A percentile compares a stretch with the other conserved stretches of the same genome.
Conservation (phyloP, 2,797 vertebrate species). For the Hippoglossus hippoglossus region DNA sequence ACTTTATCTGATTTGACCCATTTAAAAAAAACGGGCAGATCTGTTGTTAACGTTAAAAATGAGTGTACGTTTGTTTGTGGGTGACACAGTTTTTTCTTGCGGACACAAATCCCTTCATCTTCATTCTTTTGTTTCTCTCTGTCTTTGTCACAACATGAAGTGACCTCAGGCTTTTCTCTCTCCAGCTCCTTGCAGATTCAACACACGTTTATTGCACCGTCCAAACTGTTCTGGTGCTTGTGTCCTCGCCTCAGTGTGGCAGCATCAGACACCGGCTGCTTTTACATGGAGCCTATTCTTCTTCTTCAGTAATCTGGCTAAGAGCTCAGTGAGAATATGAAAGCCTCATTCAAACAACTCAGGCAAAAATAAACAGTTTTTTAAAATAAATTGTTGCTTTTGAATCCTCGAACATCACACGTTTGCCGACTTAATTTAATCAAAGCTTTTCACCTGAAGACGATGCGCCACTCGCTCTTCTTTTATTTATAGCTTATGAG, state of each 20-base stretch:
- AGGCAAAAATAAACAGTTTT: slow-evolving; percentile 4
- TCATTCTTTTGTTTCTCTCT: slow-evolving; percentile 33
- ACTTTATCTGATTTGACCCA: slow-evolving; percentile 4
- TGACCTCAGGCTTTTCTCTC: slow-evolving; percentile 32
- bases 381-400: not conserved
- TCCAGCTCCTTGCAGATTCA: slow-evolving; percentile 41
- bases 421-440: not conserved
- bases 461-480: not conserved
- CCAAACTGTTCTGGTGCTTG: slow-evolving; percentile 1
- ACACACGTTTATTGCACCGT: slow-evolving; percentile 30
- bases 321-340: slow-evolving; percentile 17
- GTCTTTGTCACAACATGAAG: slow-evolving; percentile 43
- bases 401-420: too few species aligned
- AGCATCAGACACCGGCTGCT: slow-evolving; percentile 54
- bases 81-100: slow-evolving; percentile 29
- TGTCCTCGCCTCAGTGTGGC: slow-evolving; percentile 20
- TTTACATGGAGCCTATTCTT: slow-evolving; percentile 51
- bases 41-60: slow-evolving; percentile 21
- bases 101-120: slow-evolving; percentile 29
- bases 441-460: slow-evolving; percentile 26
- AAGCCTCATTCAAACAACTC: slow-evolving; percentile 12
- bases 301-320: slow-evolving; percentile 15
- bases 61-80: slow-evolving; percentile 31
- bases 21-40: slow-evolving; percentile 18
- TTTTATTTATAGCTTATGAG: slow-evolving; percentile 7